These are phyloP conservation scores for Malaclemys terrapin DNA, from an alignment of 2,113 vertebrate genomes.

Conservation along the genomic window DNA sequence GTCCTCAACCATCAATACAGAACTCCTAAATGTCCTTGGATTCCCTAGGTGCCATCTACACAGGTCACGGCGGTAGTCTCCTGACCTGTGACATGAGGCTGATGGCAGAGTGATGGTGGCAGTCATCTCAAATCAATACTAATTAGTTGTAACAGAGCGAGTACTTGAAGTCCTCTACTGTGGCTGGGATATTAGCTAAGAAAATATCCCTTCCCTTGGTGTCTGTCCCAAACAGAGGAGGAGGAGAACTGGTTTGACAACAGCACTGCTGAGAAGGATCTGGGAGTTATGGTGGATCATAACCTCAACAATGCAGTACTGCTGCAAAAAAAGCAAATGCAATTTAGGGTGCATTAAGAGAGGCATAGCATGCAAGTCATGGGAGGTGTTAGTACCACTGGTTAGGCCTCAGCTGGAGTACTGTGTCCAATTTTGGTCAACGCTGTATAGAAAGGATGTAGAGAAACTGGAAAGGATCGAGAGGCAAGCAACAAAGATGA, in stretches of 20 bases:
- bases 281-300: not conserved
- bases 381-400: not conserved
- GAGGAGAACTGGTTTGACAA: not conserved
- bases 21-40: not conserved
- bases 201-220: no score
- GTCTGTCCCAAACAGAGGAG: not conserved
- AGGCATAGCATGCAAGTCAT: not conserved
- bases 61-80: not conserved
- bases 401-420: not conserved
- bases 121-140: fast-evolving
- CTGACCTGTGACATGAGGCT: not conserved
- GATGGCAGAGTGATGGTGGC: not conserved
- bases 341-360: not conserved
- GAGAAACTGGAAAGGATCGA: not conserved
- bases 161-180: not conserved
- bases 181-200: not conserved
- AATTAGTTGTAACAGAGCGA: not conserved
- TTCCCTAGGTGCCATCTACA: not conserved
- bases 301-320: not conserved
- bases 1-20: not conserved
- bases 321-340: not conserved
- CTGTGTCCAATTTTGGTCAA: not conserved
- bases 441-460: not conserved
- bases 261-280: not conserved
- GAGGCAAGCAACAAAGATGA: not conserved